Evolutionary conservation across 2,888 invertebrate genomes (phyloP).

Genomic region (Cabera pusaria): DNA sequence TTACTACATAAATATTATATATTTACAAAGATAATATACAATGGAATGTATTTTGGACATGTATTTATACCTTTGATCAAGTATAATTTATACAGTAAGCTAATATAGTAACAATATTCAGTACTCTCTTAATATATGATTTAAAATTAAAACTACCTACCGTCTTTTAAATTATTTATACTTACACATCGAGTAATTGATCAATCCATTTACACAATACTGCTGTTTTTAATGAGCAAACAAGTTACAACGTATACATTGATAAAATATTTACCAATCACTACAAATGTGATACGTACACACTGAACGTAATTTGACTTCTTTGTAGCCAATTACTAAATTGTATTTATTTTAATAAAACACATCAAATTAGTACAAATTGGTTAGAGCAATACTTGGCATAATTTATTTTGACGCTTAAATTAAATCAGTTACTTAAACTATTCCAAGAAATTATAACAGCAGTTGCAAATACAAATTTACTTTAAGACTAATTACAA

Average conservation of each 20-base stretch:
- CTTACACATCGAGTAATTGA: conserved; percentile 59
- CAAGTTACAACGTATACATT: conserved; percentile 31
- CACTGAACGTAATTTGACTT: conserved; percentile 19
- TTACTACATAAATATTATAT: conserved; percentile 33
- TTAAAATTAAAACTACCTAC: conserved; percentile 41
- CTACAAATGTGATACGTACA: too few species aligned
- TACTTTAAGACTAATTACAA: conserved; percentile 42
- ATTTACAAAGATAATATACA: conserved; percentile 69
- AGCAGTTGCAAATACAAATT: conserved; percentile 14
- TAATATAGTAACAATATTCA: conserved; percentile 64
- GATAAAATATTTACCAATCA: too few species aligned
- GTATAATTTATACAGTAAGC: conserved; percentile 54
- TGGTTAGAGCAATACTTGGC: too few species aligned
- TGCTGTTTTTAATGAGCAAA: conserved; percentile 65
- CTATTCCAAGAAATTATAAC: conserved; percentile 5
- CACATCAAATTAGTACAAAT: too few species aligned
- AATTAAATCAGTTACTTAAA: too few species aligned
- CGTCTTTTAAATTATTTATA: conserved; percentile 46
- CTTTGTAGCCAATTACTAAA: too few species aligned
- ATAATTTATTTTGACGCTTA: too few species aligned
- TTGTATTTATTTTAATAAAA: too few species aligned
- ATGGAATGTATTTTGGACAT: conserved; percentile 81
- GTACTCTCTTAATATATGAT: conserved; percentile 66
- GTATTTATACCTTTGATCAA: conserved; percentile 62
- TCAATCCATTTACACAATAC: conserved; percentile 67